phyloP scores from a whole-genome alignment of 2,888 invertebrate genomes.

The Mythimna ferrago region DNA sequence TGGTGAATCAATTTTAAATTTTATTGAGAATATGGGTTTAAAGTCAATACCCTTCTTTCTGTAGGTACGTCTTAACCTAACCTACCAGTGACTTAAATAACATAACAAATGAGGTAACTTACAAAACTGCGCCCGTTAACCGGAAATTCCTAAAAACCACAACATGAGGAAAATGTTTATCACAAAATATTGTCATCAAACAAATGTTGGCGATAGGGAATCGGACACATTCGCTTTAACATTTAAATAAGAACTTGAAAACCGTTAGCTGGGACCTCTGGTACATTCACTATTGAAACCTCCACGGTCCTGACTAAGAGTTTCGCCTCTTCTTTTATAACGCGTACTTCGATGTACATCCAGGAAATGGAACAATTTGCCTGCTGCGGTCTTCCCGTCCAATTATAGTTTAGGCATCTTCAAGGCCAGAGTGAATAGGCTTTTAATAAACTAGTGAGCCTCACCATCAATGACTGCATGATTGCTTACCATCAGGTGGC shows the following conservation, averaged over 20 bases:
- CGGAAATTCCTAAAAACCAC: slow-evolving; percentile 56
- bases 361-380: no score
- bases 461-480: no score
- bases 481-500: no score
- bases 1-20: background rate
- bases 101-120: slow-evolving; percentile 18
- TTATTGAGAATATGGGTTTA: background rate
- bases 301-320: no score
- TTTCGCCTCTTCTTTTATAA: no score
- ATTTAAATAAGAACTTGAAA: slow-evolving; percentile 10
- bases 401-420: no score
- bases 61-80: background rate
- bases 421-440: no score
- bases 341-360: no score
- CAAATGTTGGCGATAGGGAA: slow-evolving; percentile 43
- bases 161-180: slow-evolving; percentile 56
- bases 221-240: slow-evolving; percentile 15
- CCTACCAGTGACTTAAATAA: background rate
- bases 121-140: slow-evolving; percentile 32
- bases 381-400: no score
- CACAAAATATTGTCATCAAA: slow-evolving; percentile 47
- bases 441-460: no score
- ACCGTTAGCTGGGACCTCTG: background rate
- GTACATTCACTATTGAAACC: no score
- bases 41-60: background rate